Conservation (phyloP, 1,140 invertebrate genomes). For the Tetramorium alpestre region DNA sequence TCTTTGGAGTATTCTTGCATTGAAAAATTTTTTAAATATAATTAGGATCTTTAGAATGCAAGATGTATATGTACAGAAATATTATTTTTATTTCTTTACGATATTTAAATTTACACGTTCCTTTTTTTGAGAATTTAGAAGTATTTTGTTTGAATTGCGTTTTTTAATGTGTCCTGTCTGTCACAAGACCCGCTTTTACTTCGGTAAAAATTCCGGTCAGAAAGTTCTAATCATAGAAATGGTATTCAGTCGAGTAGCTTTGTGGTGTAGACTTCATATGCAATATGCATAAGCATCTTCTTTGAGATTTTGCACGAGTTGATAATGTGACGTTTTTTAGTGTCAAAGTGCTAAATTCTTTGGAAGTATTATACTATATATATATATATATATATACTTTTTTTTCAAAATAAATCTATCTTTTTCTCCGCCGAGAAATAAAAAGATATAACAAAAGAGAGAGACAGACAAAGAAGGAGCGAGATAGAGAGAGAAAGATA, state of each 20-base stretch:
- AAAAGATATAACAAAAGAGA: neutral
- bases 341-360: neutral
- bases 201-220: neutral
- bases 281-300: neutral
- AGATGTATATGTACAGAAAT: neutral
- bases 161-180: neutral
- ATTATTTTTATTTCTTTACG: neutral
- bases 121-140: neutral
- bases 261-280: neutral
- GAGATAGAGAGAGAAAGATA: neutral
- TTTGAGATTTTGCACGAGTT: slow-evolving; percentile 4
- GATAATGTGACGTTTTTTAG: slow-evolving; percentile 2
- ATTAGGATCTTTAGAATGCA: neutral
- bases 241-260: neutral
- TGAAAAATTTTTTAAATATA: neutral
- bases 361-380: neutral
- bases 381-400: neutral
- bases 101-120: neutral
- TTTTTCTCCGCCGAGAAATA: neutral
- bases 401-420: slow-evolving; percentile 19
- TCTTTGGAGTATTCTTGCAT: neutral
- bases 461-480: neutral
- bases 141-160: neutral
- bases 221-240: slow-evolving; percentile 8
- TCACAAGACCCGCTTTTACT: neutral